Percentiles rank a stretch among this genome's conserved stretches.
Conservation (phyloP, 2,113 vertebrate species). For the Eonycteris spelaea region DNA sequence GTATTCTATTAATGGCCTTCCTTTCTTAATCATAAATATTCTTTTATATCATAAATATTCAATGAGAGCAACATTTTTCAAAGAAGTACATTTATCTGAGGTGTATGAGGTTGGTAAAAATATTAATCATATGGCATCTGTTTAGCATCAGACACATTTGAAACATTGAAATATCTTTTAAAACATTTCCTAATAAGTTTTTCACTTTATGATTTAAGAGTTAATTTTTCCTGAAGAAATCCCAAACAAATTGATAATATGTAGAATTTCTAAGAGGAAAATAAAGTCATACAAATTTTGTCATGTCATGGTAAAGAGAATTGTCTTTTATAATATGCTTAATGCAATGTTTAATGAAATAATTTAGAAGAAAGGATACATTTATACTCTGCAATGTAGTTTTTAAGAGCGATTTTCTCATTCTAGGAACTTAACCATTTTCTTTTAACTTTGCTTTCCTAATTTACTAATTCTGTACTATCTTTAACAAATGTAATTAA, state of each 20-base stretch:
- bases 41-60: not conserved
- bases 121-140: not conserved
- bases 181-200: not conserved
- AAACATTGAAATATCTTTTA: not conserved
- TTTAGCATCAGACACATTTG: not conserved
- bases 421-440: not conserved
- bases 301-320: not conserved
- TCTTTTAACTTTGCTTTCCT: not conserved
- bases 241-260: not conserved
- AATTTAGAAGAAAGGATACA: not conserved
- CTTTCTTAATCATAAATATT: not conserved
- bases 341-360: not conserved
- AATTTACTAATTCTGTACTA: not conserved
- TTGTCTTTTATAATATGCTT: not conserved
- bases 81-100: not conserved
- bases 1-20: not conserved
- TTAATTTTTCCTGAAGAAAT: not conserved
- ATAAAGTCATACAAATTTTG: not conserved
- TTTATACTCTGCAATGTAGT: not conserved
- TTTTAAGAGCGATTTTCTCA: not conserved
- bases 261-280: not conserved
- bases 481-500: not conserved
- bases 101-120: not conserved
- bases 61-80: not conserved
- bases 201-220: not conserved